These are phyloP conservation scores for Bruchidius siliquastri DNA, from an alignment of 2,888 invertebrate genomes.

Conservation along the genomic window DNA sequence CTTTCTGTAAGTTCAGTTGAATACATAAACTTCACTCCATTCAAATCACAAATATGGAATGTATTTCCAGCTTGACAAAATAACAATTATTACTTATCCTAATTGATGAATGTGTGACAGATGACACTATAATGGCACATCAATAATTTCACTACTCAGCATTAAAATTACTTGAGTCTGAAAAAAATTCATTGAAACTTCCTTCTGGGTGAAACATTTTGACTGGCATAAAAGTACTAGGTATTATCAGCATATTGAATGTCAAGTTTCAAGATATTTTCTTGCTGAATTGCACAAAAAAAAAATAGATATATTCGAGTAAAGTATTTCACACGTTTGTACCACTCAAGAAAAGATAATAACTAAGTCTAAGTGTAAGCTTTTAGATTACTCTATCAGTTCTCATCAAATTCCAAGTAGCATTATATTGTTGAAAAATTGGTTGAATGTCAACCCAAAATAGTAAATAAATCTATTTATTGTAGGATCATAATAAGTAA, in stretches of 20 bases:
- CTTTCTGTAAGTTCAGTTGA: not conserved
- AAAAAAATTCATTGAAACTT: not conserved
- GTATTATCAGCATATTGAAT: too few species aligned
- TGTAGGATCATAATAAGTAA: not conserved
- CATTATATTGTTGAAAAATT: not conserved
- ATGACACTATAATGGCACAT: not conserved
- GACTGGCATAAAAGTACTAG: not conserved
- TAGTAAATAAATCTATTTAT: not conserved
- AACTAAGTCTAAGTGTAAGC: not conserved
- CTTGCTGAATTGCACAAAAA: not conserved
- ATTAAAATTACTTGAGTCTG: not conserved
- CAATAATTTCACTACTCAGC: too few species aligned
- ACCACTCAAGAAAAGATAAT: not conserved
- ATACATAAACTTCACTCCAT: not conserved
- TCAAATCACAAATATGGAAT: not conserved
- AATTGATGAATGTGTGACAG: not conserved
- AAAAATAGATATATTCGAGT: not conserved
- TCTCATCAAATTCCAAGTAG: not conserved
- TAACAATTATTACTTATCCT: too few species aligned
- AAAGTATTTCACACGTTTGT: not conserved
- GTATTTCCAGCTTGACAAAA: not conserved
- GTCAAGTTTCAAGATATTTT: not conserved
- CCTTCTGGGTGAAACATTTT: not conserved
- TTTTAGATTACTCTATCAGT: not conserved
- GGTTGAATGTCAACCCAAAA: not conserved